A percentile compares a stretch with the other conserved stretches of the same genome.
Evolutionary conservation across 1,140 invertebrate species (phyloP).

Genomic region (Drosophila nannoptera): DNA sequence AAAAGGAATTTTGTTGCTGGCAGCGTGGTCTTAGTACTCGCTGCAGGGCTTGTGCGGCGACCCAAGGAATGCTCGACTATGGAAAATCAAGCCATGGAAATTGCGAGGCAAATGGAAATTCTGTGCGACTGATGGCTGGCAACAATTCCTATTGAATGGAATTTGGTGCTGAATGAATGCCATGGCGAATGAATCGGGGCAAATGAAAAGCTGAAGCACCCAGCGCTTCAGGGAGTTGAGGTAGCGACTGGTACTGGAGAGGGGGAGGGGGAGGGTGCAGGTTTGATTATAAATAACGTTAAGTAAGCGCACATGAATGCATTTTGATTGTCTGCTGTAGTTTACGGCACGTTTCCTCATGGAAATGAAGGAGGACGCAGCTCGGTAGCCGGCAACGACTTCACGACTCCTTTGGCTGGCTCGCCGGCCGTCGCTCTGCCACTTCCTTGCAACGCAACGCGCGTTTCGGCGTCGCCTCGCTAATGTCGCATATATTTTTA

Average conservation of each 20-base stretch:
- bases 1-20: conserved; percentile 22
- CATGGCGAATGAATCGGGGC: conserved; percentile 16
- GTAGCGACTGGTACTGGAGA: background rate
- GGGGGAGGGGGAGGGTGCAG: background rate
- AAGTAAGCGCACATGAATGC: conserved; percentile 75
- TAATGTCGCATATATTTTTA: conserved; percentile 66
- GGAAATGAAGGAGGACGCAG: conserved; percentile 51
- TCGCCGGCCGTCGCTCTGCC: conserved; percentile 11
- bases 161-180: conserved; percentile 57
- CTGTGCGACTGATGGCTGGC: conserved; percentile 42
- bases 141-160: conserved; percentile 66
- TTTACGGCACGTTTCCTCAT: conserved; percentile 70
- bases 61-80: conserved; percentile 21
- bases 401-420: conserved; percentile 5
- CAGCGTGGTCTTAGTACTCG: background rate
- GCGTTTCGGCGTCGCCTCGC: conserved; percentile 1
- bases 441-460: conserved; percentile 60
- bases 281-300: conserved; percentile 73
- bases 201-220: conserved; percentile 22
- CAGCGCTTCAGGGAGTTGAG: background rate
- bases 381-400: conserved; percentile 12
- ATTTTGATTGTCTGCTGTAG: conserved; percentile 74
- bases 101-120: conserved; percentile 36
- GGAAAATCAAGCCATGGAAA: conserved; percentile 23
- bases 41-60: conserved; percentile 8